Conservation (phyloP, 2,888 invertebrate species). For the Apotomis capreana region DNA sequence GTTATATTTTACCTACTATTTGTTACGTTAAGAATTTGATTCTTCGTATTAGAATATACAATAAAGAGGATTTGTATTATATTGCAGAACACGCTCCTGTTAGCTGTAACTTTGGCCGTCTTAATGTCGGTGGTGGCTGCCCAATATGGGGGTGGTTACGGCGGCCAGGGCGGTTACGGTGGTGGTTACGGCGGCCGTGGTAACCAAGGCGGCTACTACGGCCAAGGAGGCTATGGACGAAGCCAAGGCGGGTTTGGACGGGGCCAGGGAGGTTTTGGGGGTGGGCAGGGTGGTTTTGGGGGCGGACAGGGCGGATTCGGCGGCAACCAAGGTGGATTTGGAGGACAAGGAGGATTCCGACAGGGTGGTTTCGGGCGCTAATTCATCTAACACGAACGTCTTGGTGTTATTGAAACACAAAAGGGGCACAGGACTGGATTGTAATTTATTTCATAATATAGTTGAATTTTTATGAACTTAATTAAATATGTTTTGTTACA, state of each 20-base stretch:
- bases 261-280: slow-evolving; percentile 22
- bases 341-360: not conserved
- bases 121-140: slow-evolving; percentile 27
- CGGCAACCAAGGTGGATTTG: slow-evolving; percentile 28
- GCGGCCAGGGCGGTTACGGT: slow-evolving; percentile 44
- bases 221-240: slow-evolving; percentile 37
- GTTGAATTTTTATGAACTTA: not conserved
- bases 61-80: not conserved
- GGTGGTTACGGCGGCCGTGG: slow-evolving; percentile 36
- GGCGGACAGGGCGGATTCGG: slow-evolving; percentile 10
- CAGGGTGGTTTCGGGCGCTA: slow-evolving; percentile 34
- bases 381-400: not conserved
- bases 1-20: too few relatives aligned
- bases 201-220: slow-evolving; percentile 46
- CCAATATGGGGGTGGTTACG: slow-evolving; percentile 35
- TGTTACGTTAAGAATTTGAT: too few relatives aligned
- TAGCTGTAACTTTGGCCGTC: slow-evolving; percentile 14
- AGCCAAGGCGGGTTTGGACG: slow-evolving; percentile 41
- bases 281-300: slow-evolving; percentile 38
- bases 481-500: not conserved
- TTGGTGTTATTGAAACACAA: not conserved
- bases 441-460: not conserved
- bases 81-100: slow-evolving; percentile 27
- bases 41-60: too few relatives aligned
- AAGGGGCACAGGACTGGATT: not conserved